These are phyloP conservation scores for Heliconius hortense DNA, from an alignment of 2,888 invertebrate species.

Conservation along the genomic window DNA sequence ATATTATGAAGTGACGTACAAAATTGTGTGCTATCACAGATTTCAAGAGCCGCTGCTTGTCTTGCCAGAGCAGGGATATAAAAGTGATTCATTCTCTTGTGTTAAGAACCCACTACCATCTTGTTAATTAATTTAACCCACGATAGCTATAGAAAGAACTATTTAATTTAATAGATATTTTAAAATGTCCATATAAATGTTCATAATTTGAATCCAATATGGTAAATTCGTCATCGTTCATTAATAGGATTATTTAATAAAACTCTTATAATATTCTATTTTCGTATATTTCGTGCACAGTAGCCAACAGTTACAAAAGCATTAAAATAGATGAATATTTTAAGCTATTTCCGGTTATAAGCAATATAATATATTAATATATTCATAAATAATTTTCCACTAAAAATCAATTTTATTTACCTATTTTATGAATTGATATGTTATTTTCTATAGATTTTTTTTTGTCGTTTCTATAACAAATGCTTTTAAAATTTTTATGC, in stretches of 20 bases:
- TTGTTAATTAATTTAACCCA: background rate
- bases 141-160: background rate
- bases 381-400: slow-evolving; percentile 19
- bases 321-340: background rate
- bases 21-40: too few relatives aligned
- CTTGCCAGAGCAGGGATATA: background rate
- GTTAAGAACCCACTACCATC: background rate
- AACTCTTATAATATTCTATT: slow-evolving; percentile 3
- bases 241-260: slow-evolving; percentile 3
- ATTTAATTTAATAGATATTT: background rate
- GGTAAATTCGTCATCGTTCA: background rate
- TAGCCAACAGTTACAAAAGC: slow-evolving; percentile 4
- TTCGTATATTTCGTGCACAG: background rate
- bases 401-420: slow-evolving; percentile 12
- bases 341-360: slow-evolving; percentile 25
- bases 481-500: background rate
- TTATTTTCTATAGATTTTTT: background rate
- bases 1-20: too few relatives aligned
- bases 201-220: background rate
- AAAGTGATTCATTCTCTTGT: too few relatives aligned
- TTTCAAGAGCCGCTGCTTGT: too few relatives aligned
- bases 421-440: slow-evolving; percentile 9
- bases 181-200: background rate
- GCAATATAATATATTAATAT: slow-evolving; percentile 11
- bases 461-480: background rate